These are phyloP conservation scores for Calliphora vicina DNA, from an alignment of 1,140 invertebrate species.

Conservation along the genomic window DNA sequence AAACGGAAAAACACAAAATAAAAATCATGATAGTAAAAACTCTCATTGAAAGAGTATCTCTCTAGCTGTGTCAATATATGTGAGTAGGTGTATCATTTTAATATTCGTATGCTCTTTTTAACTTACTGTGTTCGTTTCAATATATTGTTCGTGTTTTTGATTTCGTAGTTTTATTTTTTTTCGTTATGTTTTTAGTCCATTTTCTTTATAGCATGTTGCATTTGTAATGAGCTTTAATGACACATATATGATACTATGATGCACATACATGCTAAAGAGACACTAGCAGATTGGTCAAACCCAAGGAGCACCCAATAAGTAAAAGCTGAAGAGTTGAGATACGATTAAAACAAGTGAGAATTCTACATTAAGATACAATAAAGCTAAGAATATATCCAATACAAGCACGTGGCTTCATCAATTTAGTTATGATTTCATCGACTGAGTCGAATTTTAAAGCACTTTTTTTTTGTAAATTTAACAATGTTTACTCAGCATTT, in stretches of 20 bases:
- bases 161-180: background rate
- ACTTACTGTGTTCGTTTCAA: background rate
- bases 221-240: constrained; percentile 25
- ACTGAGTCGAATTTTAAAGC: no score
- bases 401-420: no score
- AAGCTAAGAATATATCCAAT: no score
- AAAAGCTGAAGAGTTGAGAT: no score
- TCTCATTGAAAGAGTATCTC: background rate
- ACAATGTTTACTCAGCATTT: no score
- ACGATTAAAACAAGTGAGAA: no score
- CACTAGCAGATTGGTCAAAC: background rate
- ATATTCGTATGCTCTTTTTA: background rate
- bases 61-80: no score
- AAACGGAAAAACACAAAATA: background rate
- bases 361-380: no score
- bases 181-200: background rate
- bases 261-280: background rate
- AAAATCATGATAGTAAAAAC: background rate
- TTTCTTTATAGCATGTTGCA: constrained; percentile 26
- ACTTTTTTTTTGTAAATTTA: no score
- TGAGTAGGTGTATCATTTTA: background rate
- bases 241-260: background rate
- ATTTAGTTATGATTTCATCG: no score
- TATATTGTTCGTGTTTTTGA: constrained; percentile 2
- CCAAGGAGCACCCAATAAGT: background rate